These are phyloP conservation scores for Cheilosia pagana DNA, from an alignment of 2,888 invertebrate genomes.

Conservation along the genomic window DNA sequence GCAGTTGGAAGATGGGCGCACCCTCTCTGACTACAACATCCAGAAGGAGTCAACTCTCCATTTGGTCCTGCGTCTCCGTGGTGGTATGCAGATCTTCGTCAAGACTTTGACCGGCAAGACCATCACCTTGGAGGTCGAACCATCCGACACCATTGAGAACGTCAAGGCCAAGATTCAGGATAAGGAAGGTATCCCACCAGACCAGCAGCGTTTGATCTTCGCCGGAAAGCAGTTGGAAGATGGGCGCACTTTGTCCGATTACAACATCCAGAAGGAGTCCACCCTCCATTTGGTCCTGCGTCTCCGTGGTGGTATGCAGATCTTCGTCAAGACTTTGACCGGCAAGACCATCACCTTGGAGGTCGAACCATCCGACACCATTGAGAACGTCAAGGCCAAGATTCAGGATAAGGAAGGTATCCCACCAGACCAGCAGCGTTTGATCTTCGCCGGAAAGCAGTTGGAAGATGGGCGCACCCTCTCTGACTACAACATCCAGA, in stretches of 20 bases:
- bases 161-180: conserved; percentile 76
- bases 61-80: conserved; percentile 95
- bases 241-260: conserved; percentile 76
- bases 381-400: conserved; percentile 77
- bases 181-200: conserved; percentile 76
- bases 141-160: conserved; percentile 77
- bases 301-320: conserved; percentile 77
- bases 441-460: conserved; percentile 76
- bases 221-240: conserved; percentile 76
- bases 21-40: conserved; percentile 87
- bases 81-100: conserved; percentile 87
- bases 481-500: conserved; percentile 76
- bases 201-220: conserved; percentile 76
- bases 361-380: conserved; percentile 76
- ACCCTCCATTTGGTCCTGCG: conserved; percentile 77
- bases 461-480: conserved; percentile 75
- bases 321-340: conserved; percentile 77
- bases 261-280: conserved; percentile 77
- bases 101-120: conserved; percentile 79
- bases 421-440: conserved; percentile 76
- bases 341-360: conserved; percentile 77
- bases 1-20: conserved; percentile 91
- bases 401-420: conserved; percentile 77
- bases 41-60: conserved; percentile 79
- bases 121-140: conserved; percentile 78